Evolutionary conservation across 92 coral and sea anemone genomes (phyloP).

Genomic region (Nematostella vectensis): DNA sequence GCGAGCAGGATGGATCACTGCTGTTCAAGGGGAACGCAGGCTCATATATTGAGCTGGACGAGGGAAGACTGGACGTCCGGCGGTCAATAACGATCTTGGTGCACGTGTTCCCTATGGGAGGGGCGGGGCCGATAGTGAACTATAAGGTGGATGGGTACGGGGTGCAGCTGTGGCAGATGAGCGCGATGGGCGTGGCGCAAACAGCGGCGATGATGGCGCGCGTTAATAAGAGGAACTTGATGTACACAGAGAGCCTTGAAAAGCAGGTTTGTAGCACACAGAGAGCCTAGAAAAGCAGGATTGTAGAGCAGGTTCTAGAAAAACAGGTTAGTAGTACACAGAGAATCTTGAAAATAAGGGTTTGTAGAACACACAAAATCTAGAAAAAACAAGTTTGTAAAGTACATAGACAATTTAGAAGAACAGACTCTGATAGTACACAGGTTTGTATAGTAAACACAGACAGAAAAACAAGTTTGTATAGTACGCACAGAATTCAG

Average conservation of each 20-base stretch:
- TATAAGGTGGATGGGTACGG: constrained; percentile 29
- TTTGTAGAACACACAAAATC: too few relatives aligned
- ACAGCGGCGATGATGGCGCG: constrained; percentile 10
- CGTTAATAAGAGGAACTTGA: constrained; percentile 4
- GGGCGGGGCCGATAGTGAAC: constrained; percentile 26
- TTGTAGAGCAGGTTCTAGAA: too few relatives aligned
- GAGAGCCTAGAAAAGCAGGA: too few relatives aligned
- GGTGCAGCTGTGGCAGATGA: constrained; percentile 13
- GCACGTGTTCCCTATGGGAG: constrained; percentile 18
- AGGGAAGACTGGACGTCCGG: constrained; percentile 11
- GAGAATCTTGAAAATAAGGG: too few relatives aligned
- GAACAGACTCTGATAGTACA: too few relatives aligned
- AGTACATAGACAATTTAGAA: too few relatives aligned
- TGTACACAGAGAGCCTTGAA: background rate
- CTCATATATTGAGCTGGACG: constrained; percentile 19
- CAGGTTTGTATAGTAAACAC: too few relatives aligned
- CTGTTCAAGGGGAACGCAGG: constrained; percentile 14
- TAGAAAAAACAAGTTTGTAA: too few relatives aligned
- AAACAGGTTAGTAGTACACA: too few relatives aligned
- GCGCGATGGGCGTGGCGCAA: background rate
- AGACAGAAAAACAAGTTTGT: too few relatives aligned
- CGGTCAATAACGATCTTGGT: constrained; percentile 18
- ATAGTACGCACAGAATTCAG: too few relatives aligned
- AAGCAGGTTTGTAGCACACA: background rate
- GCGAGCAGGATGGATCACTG: constrained; percentile 19